A percentile compares a stretch with the other conserved stretches of the same genome.
phyloP scores from a whole-genome alignment of 2,888 invertebrate species.

The Calliphora vomitoria region DNA sequence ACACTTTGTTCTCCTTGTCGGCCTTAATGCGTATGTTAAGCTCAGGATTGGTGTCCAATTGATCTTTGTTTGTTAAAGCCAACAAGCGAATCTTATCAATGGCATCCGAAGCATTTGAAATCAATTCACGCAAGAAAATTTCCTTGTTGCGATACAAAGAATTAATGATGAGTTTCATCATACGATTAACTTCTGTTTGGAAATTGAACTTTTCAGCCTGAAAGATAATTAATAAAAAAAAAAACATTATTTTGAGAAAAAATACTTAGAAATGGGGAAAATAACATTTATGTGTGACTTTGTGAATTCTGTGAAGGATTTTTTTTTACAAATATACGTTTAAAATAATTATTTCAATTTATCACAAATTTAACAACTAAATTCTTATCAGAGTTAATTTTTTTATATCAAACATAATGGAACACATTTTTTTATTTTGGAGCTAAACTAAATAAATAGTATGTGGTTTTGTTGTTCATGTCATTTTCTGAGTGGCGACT shows the following conservation, averaged over 20 bases:
- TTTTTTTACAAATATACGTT: too few species aligned
- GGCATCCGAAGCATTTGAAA: constrained; percentile 99
- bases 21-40: constrained; percentile 95
- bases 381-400: too few species aligned
- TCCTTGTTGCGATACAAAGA: constrained; percentile 99
- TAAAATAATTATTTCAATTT: too few species aligned
- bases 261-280: not conserved
- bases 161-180: constrained; percentile 99
- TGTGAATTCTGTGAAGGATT: too few species aligned
- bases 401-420: too few species aligned
- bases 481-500: too few species aligned
- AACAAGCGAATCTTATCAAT: constrained; percentile 98
- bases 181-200: constrained; percentile 99
- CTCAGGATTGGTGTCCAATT: constrained; percentile 92
- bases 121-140: constrained; percentile 98
- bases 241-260: not conserved
- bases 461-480: too few species aligned
- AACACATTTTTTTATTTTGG: too few species aligned
- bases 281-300: too few species aligned
- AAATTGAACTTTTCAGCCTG: constrained; percentile 93
- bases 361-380: too few species aligned
- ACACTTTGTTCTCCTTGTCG: constrained; percentile 95
- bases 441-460: too few species aligned
- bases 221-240: constrained; percentile 46
- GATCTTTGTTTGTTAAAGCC: constrained; percentile 93